Conservation (phyloP, 2,888 invertebrate genomes). For the Sacculina carcini region DNA sequence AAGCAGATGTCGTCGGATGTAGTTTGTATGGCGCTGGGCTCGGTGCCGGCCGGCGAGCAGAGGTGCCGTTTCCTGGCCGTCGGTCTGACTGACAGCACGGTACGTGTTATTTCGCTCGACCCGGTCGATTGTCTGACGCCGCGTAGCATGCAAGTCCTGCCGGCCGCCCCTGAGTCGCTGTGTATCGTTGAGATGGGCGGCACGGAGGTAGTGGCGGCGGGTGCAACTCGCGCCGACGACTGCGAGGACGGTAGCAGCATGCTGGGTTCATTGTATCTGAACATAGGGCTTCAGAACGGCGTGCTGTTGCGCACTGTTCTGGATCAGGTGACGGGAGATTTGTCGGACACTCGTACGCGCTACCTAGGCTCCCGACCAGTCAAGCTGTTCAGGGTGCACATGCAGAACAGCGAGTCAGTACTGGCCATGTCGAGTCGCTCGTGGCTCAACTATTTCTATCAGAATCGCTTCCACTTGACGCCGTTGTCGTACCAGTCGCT, state of each 20-base stretch:
- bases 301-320: conserved; percentile 74
- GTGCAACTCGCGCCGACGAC: too few species aligned
- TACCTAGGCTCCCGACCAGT: conserved; percentile 88
- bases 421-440: conserved; percentile 91
- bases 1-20: conserved; percentile 92
- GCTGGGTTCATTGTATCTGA: conserved; percentile 58
- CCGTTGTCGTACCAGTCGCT: conserved; percentile 86
- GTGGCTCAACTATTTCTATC: conserved; percentile 95
- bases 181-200: conserved; percentile 84
- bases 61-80: conserved; percentile 86
- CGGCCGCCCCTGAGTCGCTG: conserved; percentile 82
- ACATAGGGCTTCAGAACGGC: conserved; percentile 92
- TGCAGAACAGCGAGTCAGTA: conserved; percentile 89
- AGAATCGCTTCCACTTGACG: conserved; percentile 77
- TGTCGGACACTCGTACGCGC: conserved; percentile 87
- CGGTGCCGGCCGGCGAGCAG: conserved; percentile 81
- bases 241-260: conserved; percentile 17
- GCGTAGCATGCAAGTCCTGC: conserved; percentile 84
- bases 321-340: conserved; percentile 82
- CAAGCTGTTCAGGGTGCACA: conserved; percentile 77
- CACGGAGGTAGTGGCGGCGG: too few species aligned
- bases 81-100: conserved; percentile 83
- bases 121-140: conserved; percentile 75
- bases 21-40: conserved; percentile 91
- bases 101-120: conserved; percentile 87